A percentile compares a stretch with the other conserved stretches of the same genome.
These are phyloP conservation scores for Agrochola macilenta DNA, from an alignment of 2,888 invertebrate genomes.

Conservation along the genomic window DNA sequence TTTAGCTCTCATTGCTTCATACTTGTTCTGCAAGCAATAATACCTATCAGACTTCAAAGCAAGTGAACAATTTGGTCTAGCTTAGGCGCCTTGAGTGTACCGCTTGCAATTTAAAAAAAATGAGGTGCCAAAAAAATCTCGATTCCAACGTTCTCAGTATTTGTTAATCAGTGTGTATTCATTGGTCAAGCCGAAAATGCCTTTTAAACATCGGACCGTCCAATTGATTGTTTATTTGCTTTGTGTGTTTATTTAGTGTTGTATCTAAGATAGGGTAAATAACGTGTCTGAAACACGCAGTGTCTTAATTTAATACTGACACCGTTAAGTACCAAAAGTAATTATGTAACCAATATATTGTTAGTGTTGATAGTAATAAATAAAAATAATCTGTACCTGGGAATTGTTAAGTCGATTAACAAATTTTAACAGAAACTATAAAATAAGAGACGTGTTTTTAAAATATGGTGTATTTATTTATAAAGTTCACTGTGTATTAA, in stretches of 20 bases:
- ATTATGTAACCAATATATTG: conserved; percentile 53
- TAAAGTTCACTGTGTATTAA: conserved; percentile 38
- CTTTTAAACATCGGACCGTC: conserved; percentile 77
- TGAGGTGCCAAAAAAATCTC: conserved; percentile 60
- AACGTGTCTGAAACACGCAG: conserved; percentile 41
- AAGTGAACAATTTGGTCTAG: conserved; percentile 63
- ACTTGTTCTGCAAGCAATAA: conserved; percentile 84
- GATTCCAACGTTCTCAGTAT: conserved; percentile 24
- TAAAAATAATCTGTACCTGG: conserved; percentile 60
- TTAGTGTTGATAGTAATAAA: conserved; percentile 57
- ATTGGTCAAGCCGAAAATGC: conserved; percentile 62
- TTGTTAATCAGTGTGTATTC: conserved; percentile 40
- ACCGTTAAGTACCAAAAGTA: conserved; percentile 60
- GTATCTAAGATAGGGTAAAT: conserved; percentile 58
- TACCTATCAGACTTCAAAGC: conserved; percentile 61
- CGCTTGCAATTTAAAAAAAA: conserved; percentile 59
- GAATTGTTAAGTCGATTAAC: conserved; percentile 52
- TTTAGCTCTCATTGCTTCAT: conserved; percentile 78
- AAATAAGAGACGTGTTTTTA: conserved; percentile 49
- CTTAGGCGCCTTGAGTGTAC: conserved; percentile 49
- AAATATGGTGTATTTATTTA: conserved; percentile 33
- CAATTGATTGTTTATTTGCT: conserved; percentile 78
- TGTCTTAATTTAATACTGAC: conserved; percentile 34
- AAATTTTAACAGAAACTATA: conserved; percentile 45
- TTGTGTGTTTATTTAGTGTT: conserved; percentile 67